Evolutionary conservation across 2,888 invertebrate genomes (phyloP).

Genomic region (Nephrotoma guestfalica): DNA sequence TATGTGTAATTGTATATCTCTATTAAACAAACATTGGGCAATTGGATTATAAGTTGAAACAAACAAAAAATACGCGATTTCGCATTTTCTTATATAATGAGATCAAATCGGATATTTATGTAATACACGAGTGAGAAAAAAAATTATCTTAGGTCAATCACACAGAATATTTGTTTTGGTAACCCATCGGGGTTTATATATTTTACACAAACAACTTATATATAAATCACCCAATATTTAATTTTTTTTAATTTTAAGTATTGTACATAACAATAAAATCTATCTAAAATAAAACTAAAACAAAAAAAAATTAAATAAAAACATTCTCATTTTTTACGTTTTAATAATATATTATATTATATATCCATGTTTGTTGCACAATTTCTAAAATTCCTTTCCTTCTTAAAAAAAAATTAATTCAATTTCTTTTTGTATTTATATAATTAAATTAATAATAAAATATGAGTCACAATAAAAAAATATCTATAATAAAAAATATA

Average conservation of each 20-base stretch:
- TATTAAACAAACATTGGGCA: not conserved
- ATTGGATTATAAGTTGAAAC: not conserved
- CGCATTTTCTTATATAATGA: not conserved
- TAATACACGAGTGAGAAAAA: not conserved
- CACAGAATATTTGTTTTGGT: not conserved
- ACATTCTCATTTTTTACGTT: not conserved
- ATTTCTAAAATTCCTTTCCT: not conserved
- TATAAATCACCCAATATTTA: not conserved
- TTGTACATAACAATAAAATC: not conserved
- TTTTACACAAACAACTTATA: not conserved
- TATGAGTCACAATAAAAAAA: not conserved
- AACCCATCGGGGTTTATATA: not conserved
- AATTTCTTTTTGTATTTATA: not conserved
- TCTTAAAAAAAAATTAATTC: not conserved
- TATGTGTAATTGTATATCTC: not conserved
- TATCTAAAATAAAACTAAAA: not conserved
- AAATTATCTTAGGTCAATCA: not conserved
- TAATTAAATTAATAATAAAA: not conserved
- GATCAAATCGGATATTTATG: not conserved
- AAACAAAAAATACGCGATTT: not conserved
- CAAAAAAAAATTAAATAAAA: not conserved
- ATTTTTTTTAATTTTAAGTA: not conserved
- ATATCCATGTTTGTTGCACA: not conserved
- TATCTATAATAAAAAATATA: not conserved
- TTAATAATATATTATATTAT: not conserved